Evolutionary conservation across 2,888 invertebrate species (phyloP).

Genomic region (Oxytorus armatus): DNA sequence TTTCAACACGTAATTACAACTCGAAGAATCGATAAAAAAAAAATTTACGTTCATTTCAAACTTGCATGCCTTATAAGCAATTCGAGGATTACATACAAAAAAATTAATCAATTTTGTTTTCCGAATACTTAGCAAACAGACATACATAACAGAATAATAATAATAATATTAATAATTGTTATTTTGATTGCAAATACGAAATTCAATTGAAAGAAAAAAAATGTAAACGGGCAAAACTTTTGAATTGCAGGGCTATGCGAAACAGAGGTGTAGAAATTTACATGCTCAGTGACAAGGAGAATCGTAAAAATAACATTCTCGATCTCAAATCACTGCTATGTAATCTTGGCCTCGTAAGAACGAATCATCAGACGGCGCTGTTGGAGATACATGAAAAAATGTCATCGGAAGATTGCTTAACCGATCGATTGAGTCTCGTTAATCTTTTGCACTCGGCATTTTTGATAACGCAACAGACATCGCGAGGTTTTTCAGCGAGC

Average conservation of each 20-base stretch:
- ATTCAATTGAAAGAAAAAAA: background rate
- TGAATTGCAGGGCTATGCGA: slow-evolving; percentile 93
- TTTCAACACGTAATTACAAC: too few relatives aligned
- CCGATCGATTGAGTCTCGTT: slow-evolving; percentile 86
- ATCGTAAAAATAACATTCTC: slow-evolving; percentile 74
- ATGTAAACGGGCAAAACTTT: slow-evolving; percentile 4
- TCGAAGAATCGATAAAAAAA: too few relatives aligned
- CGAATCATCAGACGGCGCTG: slow-evolving; percentile 84
- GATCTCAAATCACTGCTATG: slow-evolving; percentile 86
- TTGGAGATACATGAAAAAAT: slow-evolving; percentile 85
- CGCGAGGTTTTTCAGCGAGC: slow-evolving; percentile 86
- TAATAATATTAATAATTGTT: background rate
- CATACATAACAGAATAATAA: background rate
- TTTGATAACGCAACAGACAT: slow-evolving; percentile 88
- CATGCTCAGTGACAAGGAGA: slow-evolving; percentile 84
- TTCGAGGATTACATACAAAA: too few relatives aligned
- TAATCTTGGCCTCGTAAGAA: slow-evolving; percentile 84
- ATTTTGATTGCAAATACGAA: background rate
- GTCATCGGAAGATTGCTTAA: slow-evolving; percentile 82
- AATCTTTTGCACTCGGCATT: slow-evolving; percentile 89
- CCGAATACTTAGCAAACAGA: too few relatives aligned
- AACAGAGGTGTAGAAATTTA: slow-evolving; percentile 98
- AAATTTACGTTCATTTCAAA: too few relatives aligned
- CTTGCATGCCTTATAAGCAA: too few relatives aligned
- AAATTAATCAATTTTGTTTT: too few relatives aligned